phyloP scores from a whole-genome alignment of 2,888 invertebrate species.

The Psylliodes chrysocephalus region DNA sequence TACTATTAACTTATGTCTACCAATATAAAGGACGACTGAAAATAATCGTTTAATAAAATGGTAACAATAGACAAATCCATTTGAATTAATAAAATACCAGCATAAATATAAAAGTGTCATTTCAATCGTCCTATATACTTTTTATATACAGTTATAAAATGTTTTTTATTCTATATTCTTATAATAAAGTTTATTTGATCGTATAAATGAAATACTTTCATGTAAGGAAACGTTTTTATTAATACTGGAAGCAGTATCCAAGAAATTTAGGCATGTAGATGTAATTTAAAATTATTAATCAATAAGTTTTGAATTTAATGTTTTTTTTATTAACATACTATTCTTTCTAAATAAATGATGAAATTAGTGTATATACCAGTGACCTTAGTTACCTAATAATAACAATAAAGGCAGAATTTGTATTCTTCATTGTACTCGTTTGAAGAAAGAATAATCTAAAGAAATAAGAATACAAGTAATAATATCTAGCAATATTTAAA shows the following conservation, averaged over 20 bases:
- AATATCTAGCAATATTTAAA: too few species aligned
- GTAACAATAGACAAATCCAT: slow-evolving; percentile 43
- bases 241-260: not conserved
- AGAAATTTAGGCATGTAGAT: not conserved
- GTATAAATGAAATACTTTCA: slow-evolving; percentile 43
- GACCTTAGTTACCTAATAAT: too few species aligned
- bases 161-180: slow-evolving; percentile 42
- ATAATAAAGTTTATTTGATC: slow-evolving; percentile 43
- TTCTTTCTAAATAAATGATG: too few species aligned
- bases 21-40: slow-evolving; percentile 40
- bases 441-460: too few species aligned
- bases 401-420: too few species aligned
- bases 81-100: slow-evolving; percentile 40
- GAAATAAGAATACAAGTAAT: too few species aligned
- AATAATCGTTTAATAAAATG: slow-evolving; percentile 34
- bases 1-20: slow-evolving; percentile 29
- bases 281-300: too few species aligned
- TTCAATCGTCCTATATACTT: slow-evolving; percentile 44
- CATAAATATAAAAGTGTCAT: slow-evolving; percentile 35
- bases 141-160: slow-evolving; percentile 48
- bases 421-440: too few species aligned
- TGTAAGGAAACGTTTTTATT: slow-evolving; percentile 35
- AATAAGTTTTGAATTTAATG: too few species aligned
- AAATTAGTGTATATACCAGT: too few species aligned
- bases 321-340: too few species aligned